phyloP scores from a whole-genome alignment of 2,797 vertebrate species.

The Paedocypris micromegethes region DNA sequence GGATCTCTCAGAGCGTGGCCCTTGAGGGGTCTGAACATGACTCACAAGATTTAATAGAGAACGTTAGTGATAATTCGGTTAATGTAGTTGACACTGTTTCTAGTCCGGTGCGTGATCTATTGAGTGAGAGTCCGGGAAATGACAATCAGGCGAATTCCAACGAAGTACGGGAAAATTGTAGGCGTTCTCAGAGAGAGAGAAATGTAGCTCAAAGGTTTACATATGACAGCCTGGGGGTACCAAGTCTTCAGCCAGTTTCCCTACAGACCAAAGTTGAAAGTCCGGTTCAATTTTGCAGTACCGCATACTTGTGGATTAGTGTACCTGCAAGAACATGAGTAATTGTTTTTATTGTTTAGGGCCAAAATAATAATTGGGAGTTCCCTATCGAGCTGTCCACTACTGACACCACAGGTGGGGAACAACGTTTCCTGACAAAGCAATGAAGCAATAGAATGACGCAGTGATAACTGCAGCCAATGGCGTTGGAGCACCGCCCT shows the following conservation, averaged over 20 bases:
- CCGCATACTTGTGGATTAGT: not conserved
- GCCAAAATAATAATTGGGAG: not conserved
- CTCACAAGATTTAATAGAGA: not conserved
- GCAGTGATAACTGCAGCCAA: too few species aligned
- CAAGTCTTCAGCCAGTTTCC: not conserved
- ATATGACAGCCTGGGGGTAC: not conserved
- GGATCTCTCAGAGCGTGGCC: not conserved
- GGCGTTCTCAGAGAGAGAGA: not conserved
- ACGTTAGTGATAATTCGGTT: too few species aligned
- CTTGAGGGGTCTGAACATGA: not conserved
- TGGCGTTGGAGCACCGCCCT: too few species aligned
- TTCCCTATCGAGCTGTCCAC: too few species aligned
- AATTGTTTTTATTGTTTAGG: not conserved
- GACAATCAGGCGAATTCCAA: not conserved
- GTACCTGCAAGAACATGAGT: not conserved
- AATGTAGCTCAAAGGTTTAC: slow-evolving; percentile 2
- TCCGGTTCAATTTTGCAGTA: not conserved
- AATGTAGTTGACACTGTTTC: not conserved
- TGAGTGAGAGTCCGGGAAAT: not conserved
- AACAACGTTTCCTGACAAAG: too few species aligned
- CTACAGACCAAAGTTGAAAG: not conserved
- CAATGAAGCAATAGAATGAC: too few species aligned
- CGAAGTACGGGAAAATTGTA: not conserved
- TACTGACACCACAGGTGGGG: too few species aligned
- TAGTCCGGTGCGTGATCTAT: not conserved